Evolutionary conservation across 2,888 invertebrate genomes (phyloP).

Genomic region (Brachycybe producta): DNA sequence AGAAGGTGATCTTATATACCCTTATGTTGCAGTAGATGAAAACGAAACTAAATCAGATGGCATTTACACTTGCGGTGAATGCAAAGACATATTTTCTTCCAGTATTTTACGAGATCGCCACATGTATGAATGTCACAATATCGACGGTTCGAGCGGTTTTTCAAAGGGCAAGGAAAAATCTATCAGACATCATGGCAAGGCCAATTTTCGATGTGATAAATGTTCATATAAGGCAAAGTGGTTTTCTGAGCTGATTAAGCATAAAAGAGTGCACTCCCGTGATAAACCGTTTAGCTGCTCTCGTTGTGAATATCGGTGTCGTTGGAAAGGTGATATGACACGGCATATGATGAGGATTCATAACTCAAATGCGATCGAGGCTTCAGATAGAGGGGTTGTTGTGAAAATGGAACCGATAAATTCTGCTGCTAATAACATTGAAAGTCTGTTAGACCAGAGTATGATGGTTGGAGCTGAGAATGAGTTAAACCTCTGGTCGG

Average conservation of each 20-base stretch:
- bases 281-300: constrained; percentile 20
- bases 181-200: background rate
- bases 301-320: constrained; percentile 16
- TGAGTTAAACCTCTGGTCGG: constrained; percentile 11
- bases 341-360: constrained; percentile 18
- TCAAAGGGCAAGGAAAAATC: background rate
- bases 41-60: too few relatives aligned
- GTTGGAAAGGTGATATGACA: constrained; percentile 20
- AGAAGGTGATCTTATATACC: too few relatives aligned
- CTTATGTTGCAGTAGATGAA: too few relatives aligned
- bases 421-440: constrained; percentile 9
- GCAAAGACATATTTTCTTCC: constrained; percentile 4
- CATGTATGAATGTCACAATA: constrained; percentile 7
- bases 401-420: background rate
- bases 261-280: constrained; percentile 44
- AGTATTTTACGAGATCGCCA: constrained; percentile 3
- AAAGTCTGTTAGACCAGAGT: constrained; percentile 12
- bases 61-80: constrained; percentile 10
- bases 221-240: constrained; percentile 53
- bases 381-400: background rate
- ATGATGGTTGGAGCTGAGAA: constrained; percentile 16
- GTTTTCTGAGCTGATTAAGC: constrained; percentile 64
- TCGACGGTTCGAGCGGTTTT: background rate
- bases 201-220: constrained; percentile 15
- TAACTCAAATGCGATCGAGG: background rate